Base-by-base conservation (phyloP, 2,797 vertebrate genomes). In the Martes flavigula region DNA sequence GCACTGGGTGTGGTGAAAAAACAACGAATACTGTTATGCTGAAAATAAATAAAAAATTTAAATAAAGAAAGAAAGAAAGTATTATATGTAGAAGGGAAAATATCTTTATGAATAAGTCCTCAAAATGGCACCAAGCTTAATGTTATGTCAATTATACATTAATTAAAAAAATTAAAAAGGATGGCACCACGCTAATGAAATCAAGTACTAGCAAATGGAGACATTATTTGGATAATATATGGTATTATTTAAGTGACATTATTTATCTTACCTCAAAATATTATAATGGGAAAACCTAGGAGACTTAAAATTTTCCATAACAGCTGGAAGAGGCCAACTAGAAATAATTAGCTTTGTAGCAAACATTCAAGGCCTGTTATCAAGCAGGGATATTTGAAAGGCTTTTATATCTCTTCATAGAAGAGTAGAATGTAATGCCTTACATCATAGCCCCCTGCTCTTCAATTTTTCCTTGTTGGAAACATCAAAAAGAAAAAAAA, bases 131-230 rank as follows among this genome's bases (percentile, higher is more conserved):
- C 90, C 94, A 75, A 48, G 13, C 30, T 90, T 90, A 84, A 35
- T 48, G 46, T 68, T 78, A 40, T 78, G n/a, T 18, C 32, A 60
- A 85, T 60, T 78, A 66, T 25, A 32, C 32, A 11, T 78, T 68
- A 66, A 72, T 60, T 60, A 66, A 35, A 54, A 56, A 64, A 27
- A 64, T 32, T 32, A 32, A 32, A 62, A 90, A 66, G 10, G 32
- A 85, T 97, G 95, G 94, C 95, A 78, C 91, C 93, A 79, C 70
- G 30, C 30, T 94, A 94, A 95, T 84, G 54, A 90, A 90, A 96
- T 95, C 75, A 96, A 86, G 27, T 8, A 23, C 23, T 46, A 58
- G 40, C 64, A 68, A 97, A 78, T 58, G 32, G 46, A 75, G 1
- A 7, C n/a, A 27, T 43, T 85, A 62, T 81, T 35, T 85, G 38